phyloP scores from a whole-genome alignment of 1,140 invertebrate genomes.

The Colletes gigas region DNA sequence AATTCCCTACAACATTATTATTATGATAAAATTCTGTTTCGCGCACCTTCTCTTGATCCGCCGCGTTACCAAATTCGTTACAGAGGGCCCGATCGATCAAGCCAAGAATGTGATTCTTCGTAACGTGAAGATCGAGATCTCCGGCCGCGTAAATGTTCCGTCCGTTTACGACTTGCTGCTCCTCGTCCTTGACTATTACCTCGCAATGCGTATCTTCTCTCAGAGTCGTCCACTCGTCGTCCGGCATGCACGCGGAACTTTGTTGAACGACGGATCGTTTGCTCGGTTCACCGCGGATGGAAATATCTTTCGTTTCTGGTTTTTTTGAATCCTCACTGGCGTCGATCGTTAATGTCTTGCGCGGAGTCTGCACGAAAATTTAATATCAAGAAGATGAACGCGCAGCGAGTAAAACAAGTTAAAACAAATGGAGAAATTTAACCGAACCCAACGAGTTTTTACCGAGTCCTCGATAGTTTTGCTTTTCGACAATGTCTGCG shows the following conservation, averaged over 20 bases:
- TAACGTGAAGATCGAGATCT: constrained; percentile 75
- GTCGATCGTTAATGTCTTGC: neutral
- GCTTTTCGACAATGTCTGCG: neutral
- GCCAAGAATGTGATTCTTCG: constrained; percentile 77
- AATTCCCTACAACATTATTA: too few relatives aligned
- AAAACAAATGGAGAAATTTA: neutral
- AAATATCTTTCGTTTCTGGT: neutral
- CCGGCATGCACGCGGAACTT: neutral
- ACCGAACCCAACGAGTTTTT: neutral
- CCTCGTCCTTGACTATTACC: neutral
- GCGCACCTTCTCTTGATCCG: constrained; percentile 46
- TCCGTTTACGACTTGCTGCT: neutral
- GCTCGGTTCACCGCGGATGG: neutral
- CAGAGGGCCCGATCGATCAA: constrained; percentile 77
- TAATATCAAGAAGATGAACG: neutral
- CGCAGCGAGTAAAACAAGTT: too few relatives aligned
- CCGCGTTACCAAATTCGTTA: constrained; percentile 69
- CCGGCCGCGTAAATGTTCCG: constrained; percentile 27
- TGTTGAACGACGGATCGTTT: neutral
- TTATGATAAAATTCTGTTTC: neutral
- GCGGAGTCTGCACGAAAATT: neutral
- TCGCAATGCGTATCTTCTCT: constrained; percentile 6
- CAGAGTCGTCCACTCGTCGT: neutral
- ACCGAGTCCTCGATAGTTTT: neutral
- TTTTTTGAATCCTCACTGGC: neutral